Conservation (phyloP, 2,113 vertebrate species). For the Odocoileus virginianus region DNA sequence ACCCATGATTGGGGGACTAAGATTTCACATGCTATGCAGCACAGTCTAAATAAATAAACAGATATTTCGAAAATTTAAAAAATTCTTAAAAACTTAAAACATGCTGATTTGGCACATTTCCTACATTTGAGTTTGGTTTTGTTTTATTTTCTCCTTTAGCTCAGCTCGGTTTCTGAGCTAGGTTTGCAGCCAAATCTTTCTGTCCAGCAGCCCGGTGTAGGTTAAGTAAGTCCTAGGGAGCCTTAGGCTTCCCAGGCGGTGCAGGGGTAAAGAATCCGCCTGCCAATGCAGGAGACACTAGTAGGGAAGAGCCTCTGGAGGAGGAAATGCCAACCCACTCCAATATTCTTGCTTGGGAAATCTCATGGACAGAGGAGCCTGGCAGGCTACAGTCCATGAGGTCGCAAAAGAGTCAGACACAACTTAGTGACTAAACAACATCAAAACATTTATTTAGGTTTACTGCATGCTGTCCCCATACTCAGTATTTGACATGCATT, state of each 20-base stretch:
- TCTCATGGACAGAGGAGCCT: background rate
- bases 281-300: background rate
- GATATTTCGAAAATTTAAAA: accelerated
- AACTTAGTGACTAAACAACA: background rate
- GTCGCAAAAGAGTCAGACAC: background rate
- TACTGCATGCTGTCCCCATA: background rate
- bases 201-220: background rate
- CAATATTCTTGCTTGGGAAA: background rate
- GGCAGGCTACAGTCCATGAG: background rate
- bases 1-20: background rate
- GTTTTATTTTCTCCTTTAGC: background rate
- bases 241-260: background rate
- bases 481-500: background rate
- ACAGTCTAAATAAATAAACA: background rate
- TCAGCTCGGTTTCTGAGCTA: background rate
- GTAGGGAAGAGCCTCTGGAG: background rate
- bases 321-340: background rate
- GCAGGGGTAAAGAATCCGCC: background rate
- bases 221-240: background rate
- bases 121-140: background rate
- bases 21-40: background rate
- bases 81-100: background rate
- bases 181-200: background rate
- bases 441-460: background rate
- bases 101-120: background rate